Base-by-base conservation (phyloP, 2,797 vertebrate genomes). In the Lutra lutra region DNA sequence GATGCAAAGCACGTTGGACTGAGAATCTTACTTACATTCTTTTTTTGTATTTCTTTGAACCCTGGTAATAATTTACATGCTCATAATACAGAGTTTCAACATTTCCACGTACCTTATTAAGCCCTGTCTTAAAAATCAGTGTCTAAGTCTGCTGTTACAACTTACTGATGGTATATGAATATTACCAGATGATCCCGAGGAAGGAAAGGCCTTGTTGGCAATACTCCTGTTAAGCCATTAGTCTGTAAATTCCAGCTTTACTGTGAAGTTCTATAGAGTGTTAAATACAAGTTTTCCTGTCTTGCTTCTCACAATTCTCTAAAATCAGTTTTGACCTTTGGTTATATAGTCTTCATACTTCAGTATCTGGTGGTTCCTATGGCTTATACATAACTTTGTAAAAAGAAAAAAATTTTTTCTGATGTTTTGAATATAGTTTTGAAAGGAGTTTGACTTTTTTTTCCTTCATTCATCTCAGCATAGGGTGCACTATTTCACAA, bases 401-500 rank as follows among this genome's bases (percentile, higher is more conserved):
- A 97, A 98, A 95, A 97, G 77, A 97, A 89, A 84, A 96, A 40
- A 78, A 93, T 5, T 90, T 96, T 96, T 96, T 94, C 97, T 95
- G 91, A 96, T 98, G 94, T 98, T 96, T 97, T 97, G 90, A 98
- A 95, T 98, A 97, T 92, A 91, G 92, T 98, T 98, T 98, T 98
- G 95, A 94, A 98, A 84, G 93, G 94, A 96, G 78, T 98, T 98
- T 97, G 96, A 98, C 95, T 98, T 98, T 98, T 97, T 96, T 97
- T 93, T 94, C 87, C 95, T 96, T 97, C 95, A 96, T 98, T 99
- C 98, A 99, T 99, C 99, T 99, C 98, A 97, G 46, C 95, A 96
- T 97, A 98, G 98, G 98, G 97, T 98, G 98, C 98, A 98, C 98
- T 99, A 98, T 99, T 98, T 99, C 98, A 98, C 98, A 98, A 98